These are phyloP conservation scores for Drosophila nigricruria DNA, from an alignment of 2,888 invertebrate genomes.

Conservation along the genomic window DNA sequence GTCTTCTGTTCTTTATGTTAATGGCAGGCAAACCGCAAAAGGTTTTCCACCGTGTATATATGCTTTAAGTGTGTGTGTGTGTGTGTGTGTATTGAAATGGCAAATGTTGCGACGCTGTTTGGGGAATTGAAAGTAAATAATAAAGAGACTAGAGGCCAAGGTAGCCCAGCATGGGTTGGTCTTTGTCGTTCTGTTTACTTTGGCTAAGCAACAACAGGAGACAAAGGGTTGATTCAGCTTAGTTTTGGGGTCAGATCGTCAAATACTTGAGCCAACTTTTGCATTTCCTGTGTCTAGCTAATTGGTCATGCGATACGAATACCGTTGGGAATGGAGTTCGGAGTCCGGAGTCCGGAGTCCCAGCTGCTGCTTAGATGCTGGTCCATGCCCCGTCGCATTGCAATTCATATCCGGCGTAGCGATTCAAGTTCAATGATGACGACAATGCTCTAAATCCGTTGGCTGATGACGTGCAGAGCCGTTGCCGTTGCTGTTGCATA, in stretches of 20 bases:
- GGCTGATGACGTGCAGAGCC: conserved; percentile 36
- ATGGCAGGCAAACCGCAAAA: conserved; percentile 65
- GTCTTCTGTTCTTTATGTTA: conserved; percentile 65
- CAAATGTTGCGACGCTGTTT: conserved; percentile 62
- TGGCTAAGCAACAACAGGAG: conserved; percentile 4
- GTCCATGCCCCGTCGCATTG: conserved; percentile 11
- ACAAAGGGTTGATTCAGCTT: conserved; percentile 52
- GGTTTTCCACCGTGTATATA: conserved; percentile 38
- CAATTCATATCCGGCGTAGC: conserved; percentile 45
- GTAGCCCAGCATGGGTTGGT: conserved; percentile 1
- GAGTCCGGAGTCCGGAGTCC: not conserved
- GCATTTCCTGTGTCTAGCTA: conserved; percentile 55
- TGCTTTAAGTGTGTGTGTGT: conserved; percentile 8
- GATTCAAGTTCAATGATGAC: conserved; percentile 42
- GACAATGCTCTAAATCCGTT: conserved; percentile 36
- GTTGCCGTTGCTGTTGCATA: conserved; percentile 39
- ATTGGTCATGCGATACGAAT: conserved; percentile 72
- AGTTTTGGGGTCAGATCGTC: conserved; percentile 35
- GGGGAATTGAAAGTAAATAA: conserved; percentile 78
- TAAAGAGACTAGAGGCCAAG: conserved; percentile 28
- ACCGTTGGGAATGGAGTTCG: conserved; percentile 13
- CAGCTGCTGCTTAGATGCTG: not conserved
- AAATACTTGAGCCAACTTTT: conserved; percentile 42
- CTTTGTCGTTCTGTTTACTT: conserved; percentile 6
- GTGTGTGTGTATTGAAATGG: conserved; percentile 43